These are phyloP conservation scores for Leptura quadrifasciata DNA, from an alignment of 2,888 invertebrate genomes.

Conservation along the genomic window DNA sequence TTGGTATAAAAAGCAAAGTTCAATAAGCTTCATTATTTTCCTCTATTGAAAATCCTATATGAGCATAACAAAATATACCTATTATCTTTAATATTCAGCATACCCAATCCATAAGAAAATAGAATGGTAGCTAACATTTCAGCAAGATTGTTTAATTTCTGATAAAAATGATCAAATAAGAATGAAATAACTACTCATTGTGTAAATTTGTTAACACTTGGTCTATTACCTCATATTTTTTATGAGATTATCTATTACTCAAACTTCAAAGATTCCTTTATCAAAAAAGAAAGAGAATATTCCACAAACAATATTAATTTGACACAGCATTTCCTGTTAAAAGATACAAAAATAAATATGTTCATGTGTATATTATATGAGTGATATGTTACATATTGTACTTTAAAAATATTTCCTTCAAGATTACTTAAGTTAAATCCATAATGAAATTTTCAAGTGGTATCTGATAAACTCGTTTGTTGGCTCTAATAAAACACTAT, in stretches of 20 bases:
- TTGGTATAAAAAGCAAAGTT: no score
- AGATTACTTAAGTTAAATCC: not conserved
- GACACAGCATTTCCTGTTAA: slow-evolving; percentile 4
- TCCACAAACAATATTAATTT: slow-evolving; percentile 6
- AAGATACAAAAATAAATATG: slow-evolving; percentile 10
- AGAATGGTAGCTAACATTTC: no score
- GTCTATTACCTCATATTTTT: not conserved
- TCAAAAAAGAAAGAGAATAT: not conserved
- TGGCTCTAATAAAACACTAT: not conserved
- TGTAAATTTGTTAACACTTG: not conserved
- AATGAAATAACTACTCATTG: not conserved
- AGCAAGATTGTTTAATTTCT: not conserved
- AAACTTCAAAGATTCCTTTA: slow-evolving; percentile 4
- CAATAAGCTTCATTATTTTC: no score
- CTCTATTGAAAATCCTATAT: no score
- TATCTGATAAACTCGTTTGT: not conserved
- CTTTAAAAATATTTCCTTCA: slow-evolving; percentile 3
- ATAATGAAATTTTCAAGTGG: not conserved
- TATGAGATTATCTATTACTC: not conserved
- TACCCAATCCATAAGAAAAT: no score
- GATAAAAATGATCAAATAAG: not conserved
- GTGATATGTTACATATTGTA: slow-evolving; percentile 12
- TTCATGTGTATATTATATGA: slow-evolving; percentile 4
- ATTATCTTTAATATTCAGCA: no score
- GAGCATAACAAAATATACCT: no score